These are phyloP conservation scores for Marmota flaviventris DNA, from an alignment of 2,113 vertebrate species.

Conservation along the genomic window DNA sequence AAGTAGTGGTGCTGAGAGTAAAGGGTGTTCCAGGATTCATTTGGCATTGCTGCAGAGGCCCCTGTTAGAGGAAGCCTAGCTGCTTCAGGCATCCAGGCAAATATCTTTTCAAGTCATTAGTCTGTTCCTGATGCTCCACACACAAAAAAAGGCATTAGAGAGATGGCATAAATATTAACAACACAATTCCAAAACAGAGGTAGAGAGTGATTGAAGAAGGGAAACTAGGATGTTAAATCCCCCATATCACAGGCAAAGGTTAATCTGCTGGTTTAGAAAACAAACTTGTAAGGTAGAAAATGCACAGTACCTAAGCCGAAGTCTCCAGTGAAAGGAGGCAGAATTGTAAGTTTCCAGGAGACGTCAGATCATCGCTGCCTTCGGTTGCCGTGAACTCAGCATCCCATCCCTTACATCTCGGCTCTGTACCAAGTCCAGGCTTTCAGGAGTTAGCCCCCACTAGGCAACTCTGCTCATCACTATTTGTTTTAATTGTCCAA, in stretches of 20 bases:
- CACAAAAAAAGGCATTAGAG: constrained; percentile 18
- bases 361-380: background rate
- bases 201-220: background rate
- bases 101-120: constrained; percentile 30
- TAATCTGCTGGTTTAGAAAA: constrained; percentile 46
- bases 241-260: background rate
- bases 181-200: background rate
- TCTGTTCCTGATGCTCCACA: constrained; percentile 5
- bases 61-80: background rate
- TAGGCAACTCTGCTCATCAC: background rate
- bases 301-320: background rate
- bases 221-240: background rate
- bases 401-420: background rate
- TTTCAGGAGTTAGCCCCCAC: background rate
- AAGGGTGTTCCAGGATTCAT: constrained; percentile 5
- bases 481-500: constrained; percentile 23
- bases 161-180: constrained; percentile 40
- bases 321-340: background rate
- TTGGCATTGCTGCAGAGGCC: background rate
- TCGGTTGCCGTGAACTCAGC: background rate
- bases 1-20: background rate
- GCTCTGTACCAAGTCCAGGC: accelerated
- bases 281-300: background rate
- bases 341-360: background rate
- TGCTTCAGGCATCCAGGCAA: background rate